A percentile compares a stretch with the other conserved stretches of the same genome.
Conservation (phyloP, 2,113 vertebrate genomes). For the Aleadryas rufinucha region DNA sequence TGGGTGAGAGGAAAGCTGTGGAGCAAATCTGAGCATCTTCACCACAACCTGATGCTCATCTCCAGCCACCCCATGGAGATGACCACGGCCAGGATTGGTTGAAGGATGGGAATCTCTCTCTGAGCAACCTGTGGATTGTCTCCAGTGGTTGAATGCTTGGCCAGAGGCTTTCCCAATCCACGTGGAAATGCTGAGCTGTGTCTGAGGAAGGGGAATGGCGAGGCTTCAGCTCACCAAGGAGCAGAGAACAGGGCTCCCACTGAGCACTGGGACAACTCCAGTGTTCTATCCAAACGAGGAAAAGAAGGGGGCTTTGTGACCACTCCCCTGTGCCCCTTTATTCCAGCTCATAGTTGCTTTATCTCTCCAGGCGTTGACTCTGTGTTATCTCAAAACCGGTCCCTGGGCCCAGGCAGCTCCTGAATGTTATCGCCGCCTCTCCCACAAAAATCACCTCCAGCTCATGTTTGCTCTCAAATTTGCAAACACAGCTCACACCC, state of each 20-base stretch:
- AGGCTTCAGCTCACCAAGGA: neutral
- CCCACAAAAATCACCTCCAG: constrained; percentile 28
- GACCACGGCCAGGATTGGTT: neutral
- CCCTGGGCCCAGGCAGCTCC: constrained; percentile 21
- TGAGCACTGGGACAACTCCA: neutral
- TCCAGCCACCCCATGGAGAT: neutral
- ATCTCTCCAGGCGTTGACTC: constrained; percentile 4
- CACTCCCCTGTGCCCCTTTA: neutral
- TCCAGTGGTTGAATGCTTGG: neutral
- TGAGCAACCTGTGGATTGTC: neutral
- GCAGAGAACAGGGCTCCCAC: neutral
- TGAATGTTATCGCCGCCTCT: constrained; percentile 67
- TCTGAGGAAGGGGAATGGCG: neutral
- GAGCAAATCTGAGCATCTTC: neutral
- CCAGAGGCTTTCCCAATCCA: neutral
- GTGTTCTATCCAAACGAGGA: neutral
- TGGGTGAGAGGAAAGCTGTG: neutral
- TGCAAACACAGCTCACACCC: constrained; percentile 63
- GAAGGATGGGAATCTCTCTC: neutral
- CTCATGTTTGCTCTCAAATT: constrained; percentile 45
- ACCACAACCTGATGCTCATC: neutral
- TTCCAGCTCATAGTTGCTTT: constrained; percentile 44
- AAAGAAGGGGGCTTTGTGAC: neutral
- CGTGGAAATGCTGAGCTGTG: accelerated
- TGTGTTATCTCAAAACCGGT: constrained; percentile 24